Percentiles rank a stretch among this genome's conserved stretches.
phyloP scores from a whole-genome alignment of 2,888 invertebrate genomes.

The Aphidoletes aphidimyza region DNA sequence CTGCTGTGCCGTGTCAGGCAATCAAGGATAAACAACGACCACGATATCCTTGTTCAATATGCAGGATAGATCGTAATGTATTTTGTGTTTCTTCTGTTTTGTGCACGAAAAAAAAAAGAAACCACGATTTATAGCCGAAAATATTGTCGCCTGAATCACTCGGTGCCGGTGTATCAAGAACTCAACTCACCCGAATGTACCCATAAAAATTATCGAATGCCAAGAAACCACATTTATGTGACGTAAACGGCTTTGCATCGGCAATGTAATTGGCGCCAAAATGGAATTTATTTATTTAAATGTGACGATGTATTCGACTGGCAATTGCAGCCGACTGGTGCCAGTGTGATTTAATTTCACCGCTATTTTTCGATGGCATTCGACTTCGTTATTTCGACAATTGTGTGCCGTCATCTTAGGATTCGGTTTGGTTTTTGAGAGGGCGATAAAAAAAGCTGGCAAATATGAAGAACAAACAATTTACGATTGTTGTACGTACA shows the following conservation, averaged over 20 bases:
- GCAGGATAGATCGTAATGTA: background rate
- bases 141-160: background rate
- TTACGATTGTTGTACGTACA: background rate
- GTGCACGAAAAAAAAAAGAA: background rate
- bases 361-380: background rate
- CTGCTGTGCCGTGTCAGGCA: background rate
- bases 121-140: background rate
- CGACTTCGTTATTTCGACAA: no score
- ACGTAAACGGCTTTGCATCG: conserved; percentile 20
- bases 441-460: no score
- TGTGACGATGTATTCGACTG: no score
- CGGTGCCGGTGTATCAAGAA: background rate
- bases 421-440: no score
- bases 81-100: no score
- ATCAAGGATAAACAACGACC: background rate
- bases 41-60: background rate
- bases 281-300: conserved; percentile 27
- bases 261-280: conserved; percentile 35
- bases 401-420: no score
- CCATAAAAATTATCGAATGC: background rate
- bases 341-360: conserved; percentile 14
- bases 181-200: no score
- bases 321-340: background rate
- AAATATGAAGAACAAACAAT: no score
- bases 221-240: background rate